Percentiles rank a stretch among this genome's conserved stretches.
These are phyloP conservation scores for Caenorhabditis tropicalis DNA, from an alignment of 1,140 invertebrate genomes.

Conservation along the genomic window DNA sequence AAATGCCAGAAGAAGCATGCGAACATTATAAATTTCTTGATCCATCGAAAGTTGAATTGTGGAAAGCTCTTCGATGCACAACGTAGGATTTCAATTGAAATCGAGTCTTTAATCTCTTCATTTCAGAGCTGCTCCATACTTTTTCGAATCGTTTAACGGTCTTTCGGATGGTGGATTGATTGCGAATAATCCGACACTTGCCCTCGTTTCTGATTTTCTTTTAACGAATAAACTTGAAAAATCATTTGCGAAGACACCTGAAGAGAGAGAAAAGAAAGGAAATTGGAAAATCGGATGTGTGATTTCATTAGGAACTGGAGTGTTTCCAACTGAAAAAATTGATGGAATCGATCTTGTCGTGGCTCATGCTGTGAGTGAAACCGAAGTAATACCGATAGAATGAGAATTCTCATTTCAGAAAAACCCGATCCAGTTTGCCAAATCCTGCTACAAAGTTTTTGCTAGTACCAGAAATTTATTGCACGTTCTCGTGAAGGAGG, in stretches of 20 bases:
- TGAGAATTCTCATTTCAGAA: background rate
- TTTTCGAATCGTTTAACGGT: slow-evolving; percentile 44
- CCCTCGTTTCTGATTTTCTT: slow-evolving; percentile 46
- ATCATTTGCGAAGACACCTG: slow-evolving; percentile 4
- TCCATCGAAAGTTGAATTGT: slow-evolving; percentile 23
- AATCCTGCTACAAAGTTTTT: slow-evolving; percentile 3
- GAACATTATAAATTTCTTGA: slow-evolving; percentile 42
- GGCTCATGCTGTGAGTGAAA: background rate
- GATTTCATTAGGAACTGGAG: slow-evolving; percentile 45
- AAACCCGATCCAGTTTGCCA: slow-evolving; percentile 43
- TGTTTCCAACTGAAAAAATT: slow-evolving; percentile 29
- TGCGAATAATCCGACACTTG: slow-evolving; percentile 48
- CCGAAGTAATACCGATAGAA: background rate
- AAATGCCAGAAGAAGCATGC: slow-evolving; percentile 29
- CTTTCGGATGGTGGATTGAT: slow-evolving; percentile 46
- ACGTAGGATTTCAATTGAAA: background rate
- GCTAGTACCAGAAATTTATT: slow-evolving; percentile 36
- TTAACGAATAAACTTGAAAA: slow-evolving; percentile 43
- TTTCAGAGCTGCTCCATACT: slow-evolving; percentile 51
- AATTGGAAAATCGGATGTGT: slow-evolving; percentile 37
- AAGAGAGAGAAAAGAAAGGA: background rate
- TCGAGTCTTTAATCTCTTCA: background rate
- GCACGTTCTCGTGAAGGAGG: slow-evolving; percentile 47
- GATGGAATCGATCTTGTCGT: slow-evolving; percentile 49
- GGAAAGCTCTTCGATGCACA: slow-evolving; percentile 48